phyloP scores from a whole-genome alignment of 2,797 vertebrate species.

The Simalia tracyae region DNA sequence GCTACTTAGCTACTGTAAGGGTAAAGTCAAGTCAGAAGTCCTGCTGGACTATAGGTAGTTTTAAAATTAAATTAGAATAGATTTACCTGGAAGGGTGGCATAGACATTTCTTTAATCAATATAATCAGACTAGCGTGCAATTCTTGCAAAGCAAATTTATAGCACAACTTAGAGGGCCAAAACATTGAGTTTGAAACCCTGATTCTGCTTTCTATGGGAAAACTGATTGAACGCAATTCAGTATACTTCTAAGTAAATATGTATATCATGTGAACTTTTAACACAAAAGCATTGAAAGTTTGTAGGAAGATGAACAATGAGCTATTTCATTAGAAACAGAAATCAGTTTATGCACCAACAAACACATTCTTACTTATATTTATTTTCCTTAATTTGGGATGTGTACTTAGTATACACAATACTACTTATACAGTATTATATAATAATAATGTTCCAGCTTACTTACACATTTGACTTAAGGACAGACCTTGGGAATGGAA shows the following conservation, averaged over 20 bases:
- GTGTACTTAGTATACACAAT: background rate
- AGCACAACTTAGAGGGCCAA: background rate
- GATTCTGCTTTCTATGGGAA: background rate
- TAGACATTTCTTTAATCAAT: background rate
- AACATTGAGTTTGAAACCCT: background rate
- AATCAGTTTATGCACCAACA: background rate
- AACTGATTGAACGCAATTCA: background rate
- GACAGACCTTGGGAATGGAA: too few relatives aligned
- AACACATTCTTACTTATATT: constrained; percentile 17
- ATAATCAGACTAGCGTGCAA: background rate
- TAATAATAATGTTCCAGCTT: too few relatives aligned
- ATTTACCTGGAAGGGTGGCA: background rate
- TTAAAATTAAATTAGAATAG: background rate
- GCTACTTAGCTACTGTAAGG: background rate
- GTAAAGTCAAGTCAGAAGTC: background rate
- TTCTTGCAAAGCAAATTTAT: background rate
- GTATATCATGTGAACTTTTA: background rate
- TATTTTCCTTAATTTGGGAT: background rate
- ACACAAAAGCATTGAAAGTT: background rate
- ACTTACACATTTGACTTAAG: too few relatives aligned
- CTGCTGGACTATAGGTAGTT: background rate
- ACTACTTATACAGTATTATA: too few relatives aligned
- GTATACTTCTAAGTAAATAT: background rate
- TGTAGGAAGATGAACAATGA: background rate
- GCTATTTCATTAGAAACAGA: background rate